phyloP scores from a whole-genome alignment of 2,113 vertebrate species.

The Regulus satrapa region DNA sequence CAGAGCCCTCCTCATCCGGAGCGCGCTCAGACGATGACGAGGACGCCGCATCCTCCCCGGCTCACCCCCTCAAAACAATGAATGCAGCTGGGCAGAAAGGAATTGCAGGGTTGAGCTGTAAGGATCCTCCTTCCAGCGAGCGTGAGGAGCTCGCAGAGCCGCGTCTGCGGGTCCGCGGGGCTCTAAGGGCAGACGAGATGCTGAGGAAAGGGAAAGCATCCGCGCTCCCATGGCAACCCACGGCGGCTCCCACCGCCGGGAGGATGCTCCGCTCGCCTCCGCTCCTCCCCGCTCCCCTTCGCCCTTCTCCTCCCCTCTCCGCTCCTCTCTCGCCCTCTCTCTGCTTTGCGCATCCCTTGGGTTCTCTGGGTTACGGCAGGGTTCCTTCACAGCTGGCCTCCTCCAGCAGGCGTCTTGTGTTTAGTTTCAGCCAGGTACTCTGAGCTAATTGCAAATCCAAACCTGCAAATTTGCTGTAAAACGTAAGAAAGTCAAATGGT shows the following conservation, averaged over 20 bases:
- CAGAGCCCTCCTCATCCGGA: neutral
- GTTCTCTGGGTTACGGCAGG: neutral
- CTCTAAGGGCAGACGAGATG: neutral
- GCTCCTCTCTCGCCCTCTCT: no score
- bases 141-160: neutral
- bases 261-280: neutral
- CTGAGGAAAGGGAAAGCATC: neutral
- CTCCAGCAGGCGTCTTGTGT: neutral
- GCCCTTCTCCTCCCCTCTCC: no score
- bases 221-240: neutral
- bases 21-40: accelerated
- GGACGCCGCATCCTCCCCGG: neutral
- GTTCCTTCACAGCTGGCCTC: neutral
- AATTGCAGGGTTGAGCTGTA: neutral
- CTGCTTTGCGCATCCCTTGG: neutral
- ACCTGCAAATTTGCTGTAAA: neutral
- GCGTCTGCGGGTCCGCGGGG: neutral
- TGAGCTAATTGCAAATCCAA: neutral
- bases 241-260: neutral
- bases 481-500: neutral
- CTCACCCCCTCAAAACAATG: accelerated
- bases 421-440: neutral
- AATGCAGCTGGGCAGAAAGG: neutral
- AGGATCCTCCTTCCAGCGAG: neutral
- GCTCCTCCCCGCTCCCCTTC: neutral